Conservation (phyloP, 2,888 invertebrate genomes). For the Nyleta sp. region DNA sequence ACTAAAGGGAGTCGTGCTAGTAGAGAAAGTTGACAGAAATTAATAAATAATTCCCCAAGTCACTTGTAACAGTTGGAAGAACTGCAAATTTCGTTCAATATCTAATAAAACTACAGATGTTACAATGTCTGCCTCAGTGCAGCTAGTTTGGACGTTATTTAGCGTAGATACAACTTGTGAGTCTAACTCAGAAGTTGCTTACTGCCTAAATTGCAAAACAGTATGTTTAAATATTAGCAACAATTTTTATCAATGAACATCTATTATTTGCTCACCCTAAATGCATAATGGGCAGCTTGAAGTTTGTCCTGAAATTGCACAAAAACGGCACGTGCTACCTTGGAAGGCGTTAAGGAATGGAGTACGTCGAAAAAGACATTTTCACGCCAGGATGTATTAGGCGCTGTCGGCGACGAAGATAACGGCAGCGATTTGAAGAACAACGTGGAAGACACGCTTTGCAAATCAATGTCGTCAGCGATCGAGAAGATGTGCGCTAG, state of each 20-base stretch:
- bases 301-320: constrained; percentile 90
- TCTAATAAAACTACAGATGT: too few relatives aligned
- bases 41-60: too few relatives aligned
- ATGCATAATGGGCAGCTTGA: constrained; percentile 13
- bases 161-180: too few relatives aligned
- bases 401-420: neutral
- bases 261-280: constrained; percentile 21
- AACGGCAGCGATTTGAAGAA: constrained; percentile 4
- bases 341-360: constrained; percentile 87
- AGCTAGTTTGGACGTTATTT: too few relatives aligned
- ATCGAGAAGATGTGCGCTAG: constrained; percentile 86
- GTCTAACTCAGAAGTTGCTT: too few relatives aligned
- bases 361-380: constrained; percentile 88
- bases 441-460: neutral
- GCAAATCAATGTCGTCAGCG: constrained; percentile 14
- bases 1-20: too few relatives aligned
- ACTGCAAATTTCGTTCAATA: too few relatives aligned
- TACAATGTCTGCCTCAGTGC: too few relatives aligned
- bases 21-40: too few relatives aligned
- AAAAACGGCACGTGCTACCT: constrained; percentile 88
- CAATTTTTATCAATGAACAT: neutral
- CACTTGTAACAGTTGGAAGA: too few relatives aligned
- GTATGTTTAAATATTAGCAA: too few relatives aligned
- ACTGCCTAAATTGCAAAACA: too few relatives aligned
- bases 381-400: constrained; percentile 85